phyloP scores from a whole-genome alignment of 2,797 vertebrate genomes.

The Mionectes olivaceus region DNA sequence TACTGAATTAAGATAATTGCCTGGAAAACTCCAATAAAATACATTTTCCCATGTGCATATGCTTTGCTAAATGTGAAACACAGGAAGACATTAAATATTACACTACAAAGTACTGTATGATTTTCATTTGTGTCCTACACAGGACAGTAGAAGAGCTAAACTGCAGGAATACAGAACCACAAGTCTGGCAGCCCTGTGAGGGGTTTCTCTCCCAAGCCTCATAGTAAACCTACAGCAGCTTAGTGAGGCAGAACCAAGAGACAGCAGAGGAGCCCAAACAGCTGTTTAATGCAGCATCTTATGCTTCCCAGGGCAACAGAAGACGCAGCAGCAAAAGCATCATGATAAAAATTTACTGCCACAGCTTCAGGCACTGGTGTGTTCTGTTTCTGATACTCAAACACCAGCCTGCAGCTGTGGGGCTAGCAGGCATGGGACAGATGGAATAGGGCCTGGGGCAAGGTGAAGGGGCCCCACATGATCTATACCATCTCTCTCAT shows the following conservation, averaged over 20 bases:
- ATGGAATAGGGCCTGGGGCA: not conserved
- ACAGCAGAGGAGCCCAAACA: not conserved
- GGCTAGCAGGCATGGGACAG: not conserved
- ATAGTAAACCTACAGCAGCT: not conserved
- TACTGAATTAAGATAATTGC: not conserved
- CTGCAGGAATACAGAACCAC: not conserved
- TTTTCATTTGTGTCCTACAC: not conserved
- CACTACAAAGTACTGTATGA: not conserved
- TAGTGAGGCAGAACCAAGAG: not conserved
- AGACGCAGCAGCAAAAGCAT: not conserved
- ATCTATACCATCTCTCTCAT: not conserved
- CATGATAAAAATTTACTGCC: not conserved
- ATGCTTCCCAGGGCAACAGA: not conserved
- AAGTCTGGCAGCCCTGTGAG: fast-evolving
- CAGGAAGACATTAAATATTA: not conserved
- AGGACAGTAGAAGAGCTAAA: not conserved
- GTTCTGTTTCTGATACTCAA: fast-evolving
- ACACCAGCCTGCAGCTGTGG: not conserved
- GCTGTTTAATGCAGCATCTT: not conserved
- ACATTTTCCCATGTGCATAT: not conserved
- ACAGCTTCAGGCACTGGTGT: not conserved
- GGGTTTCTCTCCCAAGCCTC: not conserved
- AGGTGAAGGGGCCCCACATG: not conserved
- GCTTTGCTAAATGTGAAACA: not conserved
- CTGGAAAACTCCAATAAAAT: not conserved